A percentile compares a stretch with the other conserved stretches of the same genome.
phyloP scores from a whole-genome alignment of 2,797 vertebrate genomes.

The Rhinogobio ventralis region DNA sequence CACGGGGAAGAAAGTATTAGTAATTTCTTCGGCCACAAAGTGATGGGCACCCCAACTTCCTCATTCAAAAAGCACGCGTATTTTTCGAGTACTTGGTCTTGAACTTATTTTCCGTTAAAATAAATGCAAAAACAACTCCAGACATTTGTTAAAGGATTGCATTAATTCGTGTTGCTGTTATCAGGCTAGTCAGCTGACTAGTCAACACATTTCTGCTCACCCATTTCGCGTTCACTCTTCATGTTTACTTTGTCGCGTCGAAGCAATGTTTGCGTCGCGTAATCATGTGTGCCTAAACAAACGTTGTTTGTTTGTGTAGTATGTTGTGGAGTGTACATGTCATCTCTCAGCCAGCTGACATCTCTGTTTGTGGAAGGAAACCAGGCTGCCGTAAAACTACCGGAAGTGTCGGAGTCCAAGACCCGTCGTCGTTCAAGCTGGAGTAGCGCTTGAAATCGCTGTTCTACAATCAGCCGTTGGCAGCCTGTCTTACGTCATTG shows the following conservation, averaged over 20 bases:
- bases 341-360: slow-evolving; percentile 60
- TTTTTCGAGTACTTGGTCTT: not conserved
- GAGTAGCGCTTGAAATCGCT: not conserved
- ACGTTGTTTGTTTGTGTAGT: not conserved
- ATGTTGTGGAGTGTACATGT: not conserved
- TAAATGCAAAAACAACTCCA: not conserved
- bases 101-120: not conserved
- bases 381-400: slow-evolving; percentile 65
- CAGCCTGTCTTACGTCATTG: not conserved
- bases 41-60: not conserved
- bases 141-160: not conserved
- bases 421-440: not conserved
- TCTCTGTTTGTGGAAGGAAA: slow-evolving; percentile 63
- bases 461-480: slow-evolving; percentile 27
- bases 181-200: slow-evolving; percentile 40
- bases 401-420: slow-evolving; percentile 68
- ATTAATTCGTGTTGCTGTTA: not conserved
- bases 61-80: not conserved
- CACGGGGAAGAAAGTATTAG: not conserved
- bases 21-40: not conserved
- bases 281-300: not conserved
- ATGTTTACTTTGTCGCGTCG: slow-evolving; percentile 7
- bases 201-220: slow-evolving; percentile 45
- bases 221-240: slow-evolving; percentile 52
- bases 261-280: not conserved